Evolutionary conservation across 1,140 invertebrate species (phyloP).

Genomic region (Schlechtendalia chinensis): DNA sequence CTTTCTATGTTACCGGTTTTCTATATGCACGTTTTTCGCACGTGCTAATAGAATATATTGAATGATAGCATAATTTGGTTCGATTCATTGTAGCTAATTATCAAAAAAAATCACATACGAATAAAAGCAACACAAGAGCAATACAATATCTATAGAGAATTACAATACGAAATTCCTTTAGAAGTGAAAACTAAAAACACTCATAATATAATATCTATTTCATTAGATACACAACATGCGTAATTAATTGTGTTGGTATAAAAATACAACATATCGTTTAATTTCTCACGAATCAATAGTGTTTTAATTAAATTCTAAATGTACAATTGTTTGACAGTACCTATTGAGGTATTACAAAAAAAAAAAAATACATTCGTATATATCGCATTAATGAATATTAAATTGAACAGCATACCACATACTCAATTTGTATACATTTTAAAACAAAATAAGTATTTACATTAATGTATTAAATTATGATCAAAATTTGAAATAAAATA

Average conservation of each 20-base stretch:
- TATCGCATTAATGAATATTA: too few relatives aligned
- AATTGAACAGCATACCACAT: too few relatives aligned
- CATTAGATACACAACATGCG: neutral
- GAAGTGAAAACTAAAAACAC: conserved; percentile 18
- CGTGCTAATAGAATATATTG: conserved; percentile 44
- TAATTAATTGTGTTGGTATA: neutral
- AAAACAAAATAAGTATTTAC: too few relatives aligned
- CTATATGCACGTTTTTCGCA: conserved; percentile 40
- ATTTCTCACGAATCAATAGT: too few relatives aligned
- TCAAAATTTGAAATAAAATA: too few relatives aligned
- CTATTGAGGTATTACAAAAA: too few relatives aligned
- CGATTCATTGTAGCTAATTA: conserved; percentile 34
- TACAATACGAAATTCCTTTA: neutral
- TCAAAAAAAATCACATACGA: conserved; percentile 12
- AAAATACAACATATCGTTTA: too few relatives aligned
- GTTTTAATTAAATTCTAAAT: too few relatives aligned
- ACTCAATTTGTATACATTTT: too few relatives aligned
- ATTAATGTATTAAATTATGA: too few relatives aligned
- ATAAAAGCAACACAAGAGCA: conserved; percentile 30
- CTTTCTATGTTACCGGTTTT: conserved; percentile 44
- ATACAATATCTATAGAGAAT: neutral
- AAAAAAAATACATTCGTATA: too few relatives aligned
- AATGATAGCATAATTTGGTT: conserved; percentile 31
- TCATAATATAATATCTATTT: neutral
- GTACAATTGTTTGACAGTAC: too few relatives aligned